Percentiles rank a stretch among this genome's conserved stretches.
Conservation (phyloP, 2,797 vertebrate species). For the Sciaenops ocellatus region DNA sequence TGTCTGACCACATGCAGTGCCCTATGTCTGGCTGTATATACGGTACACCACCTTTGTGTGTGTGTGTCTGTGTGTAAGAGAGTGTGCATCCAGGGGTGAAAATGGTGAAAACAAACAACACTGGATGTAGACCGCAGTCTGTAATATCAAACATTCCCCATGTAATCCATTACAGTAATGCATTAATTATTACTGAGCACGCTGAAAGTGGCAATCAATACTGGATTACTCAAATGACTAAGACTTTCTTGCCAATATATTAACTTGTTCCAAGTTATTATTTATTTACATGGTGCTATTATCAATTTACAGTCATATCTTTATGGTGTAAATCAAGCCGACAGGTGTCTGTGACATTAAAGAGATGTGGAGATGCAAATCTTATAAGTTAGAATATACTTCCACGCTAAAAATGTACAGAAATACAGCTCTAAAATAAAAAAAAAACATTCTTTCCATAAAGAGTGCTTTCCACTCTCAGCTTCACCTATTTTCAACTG, state of each 20-base stretch:
- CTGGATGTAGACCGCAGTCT: constrained; percentile 4
- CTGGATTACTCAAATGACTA: constrained; percentile 42
- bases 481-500: constrained; percentile 28
- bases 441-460: neutral
- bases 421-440: constrained; percentile 9
- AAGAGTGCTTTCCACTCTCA: constrained; percentile 26
- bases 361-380: neutral
- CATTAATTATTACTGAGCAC: constrained; percentile 26
- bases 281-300: constrained; percentile 28
- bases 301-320: constrained; percentile 21
- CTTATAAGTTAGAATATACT: neutral
- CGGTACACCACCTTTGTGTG: constrained; percentile 19
- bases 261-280: constrained; percentile 37
- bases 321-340: constrained; percentile 15
- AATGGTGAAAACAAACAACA: constrained; percentile 32
- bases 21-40: constrained; percentile 32
- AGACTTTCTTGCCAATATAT: neutral
- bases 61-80: neutral
- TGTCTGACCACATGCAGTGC: constrained; percentile 56
- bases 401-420: neutral
- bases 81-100: constrained; percentile 21
- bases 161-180: constrained; percentile 25
- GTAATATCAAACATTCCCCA: constrained; percentile 1
- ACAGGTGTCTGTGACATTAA: constrained; percentile 11
- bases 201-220: constrained; percentile 36